phyloP scores from a whole-genome alignment of 2,113 vertebrate species.

The Pygoscelis adeliae region DNA sequence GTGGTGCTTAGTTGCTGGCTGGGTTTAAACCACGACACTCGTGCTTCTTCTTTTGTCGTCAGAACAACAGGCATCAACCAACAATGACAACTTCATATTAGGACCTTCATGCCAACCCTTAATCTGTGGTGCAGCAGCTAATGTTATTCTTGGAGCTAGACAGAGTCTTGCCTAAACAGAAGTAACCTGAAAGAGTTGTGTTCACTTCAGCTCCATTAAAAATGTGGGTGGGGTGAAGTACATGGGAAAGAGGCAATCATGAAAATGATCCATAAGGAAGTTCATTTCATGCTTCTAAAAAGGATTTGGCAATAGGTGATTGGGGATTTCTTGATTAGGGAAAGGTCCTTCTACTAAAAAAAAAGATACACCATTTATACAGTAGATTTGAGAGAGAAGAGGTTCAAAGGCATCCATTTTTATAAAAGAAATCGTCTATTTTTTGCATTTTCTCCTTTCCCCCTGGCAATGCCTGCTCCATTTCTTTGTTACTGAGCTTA shows the following conservation, averaged over 20 bases:
- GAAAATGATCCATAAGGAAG: conserved; percentile 39
- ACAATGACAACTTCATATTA: neutral
- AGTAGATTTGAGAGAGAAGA: neutral
- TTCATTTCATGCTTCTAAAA: conserved; percentile 10
- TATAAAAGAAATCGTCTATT: neutral
- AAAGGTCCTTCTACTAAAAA: neutral
- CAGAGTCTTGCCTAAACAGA: conserved; percentile 22
- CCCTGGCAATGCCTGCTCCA: neutral
- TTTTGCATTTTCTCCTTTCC: conserved; percentile 13
- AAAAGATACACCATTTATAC: neutral
- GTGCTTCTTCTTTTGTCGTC: neutral
- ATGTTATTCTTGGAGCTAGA: conserved; percentile 49
- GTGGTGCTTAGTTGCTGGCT: no score
- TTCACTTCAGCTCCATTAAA: conserved; percentile 46
- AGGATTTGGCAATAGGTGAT: conserved; percentile 12
- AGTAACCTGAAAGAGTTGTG: neutral
- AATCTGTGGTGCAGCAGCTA: neutral
- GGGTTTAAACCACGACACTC: neutral
- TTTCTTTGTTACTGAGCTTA: conserved; percentile 32
- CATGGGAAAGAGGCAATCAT: conserved; percentile 49
- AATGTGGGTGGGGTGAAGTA: conserved; percentile 58
- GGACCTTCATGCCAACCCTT: conserved; percentile 5
- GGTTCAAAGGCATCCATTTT: neutral
- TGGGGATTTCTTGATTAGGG: conserved; percentile 6
- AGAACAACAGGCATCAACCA: neutral